phyloP scores from a whole-genome alignment of 2,888 invertebrate genomes.

The Stenichneumon culpator region DNA sequence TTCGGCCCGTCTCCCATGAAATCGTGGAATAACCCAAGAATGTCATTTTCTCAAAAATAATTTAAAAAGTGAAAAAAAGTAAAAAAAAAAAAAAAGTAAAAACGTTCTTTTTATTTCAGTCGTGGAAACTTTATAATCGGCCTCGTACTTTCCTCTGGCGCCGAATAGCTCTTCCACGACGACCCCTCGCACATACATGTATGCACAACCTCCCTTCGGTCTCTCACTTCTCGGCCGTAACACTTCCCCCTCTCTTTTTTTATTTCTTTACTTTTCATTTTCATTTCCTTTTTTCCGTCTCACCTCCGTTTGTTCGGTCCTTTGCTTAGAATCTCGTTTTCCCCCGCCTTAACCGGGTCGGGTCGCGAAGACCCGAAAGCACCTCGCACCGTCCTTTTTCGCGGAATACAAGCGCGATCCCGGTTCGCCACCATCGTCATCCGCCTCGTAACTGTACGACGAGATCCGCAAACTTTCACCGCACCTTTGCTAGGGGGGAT shows the following conservation, averaged over 20 bases:
- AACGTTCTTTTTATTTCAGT: slow-evolving; percentile 62
- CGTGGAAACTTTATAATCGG: slow-evolving; percentile 69
- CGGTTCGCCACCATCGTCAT: neutral
- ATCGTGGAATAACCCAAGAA: slow-evolving; percentile 64
- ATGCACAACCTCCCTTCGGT: slow-evolving; percentile 40
- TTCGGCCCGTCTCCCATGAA: neutral
- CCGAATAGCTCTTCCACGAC: slow-evolving; percentile 20
- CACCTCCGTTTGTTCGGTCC: slow-evolving; percentile 12
- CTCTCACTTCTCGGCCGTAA: slow-evolving; percentile 27
- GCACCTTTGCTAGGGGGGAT: neutral
- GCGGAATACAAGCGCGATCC: neutral
- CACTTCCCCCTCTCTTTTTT: slow-evolving; percentile 42
- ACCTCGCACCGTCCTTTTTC: neutral
- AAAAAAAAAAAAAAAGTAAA: slow-evolving; percentile 25
- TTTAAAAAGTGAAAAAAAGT: too few species aligned
- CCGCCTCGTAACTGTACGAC: slow-evolving; percentile 26
- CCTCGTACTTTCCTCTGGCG: slow-evolving; percentile 33
- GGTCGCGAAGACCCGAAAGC: neutral
- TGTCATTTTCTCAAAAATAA: slow-evolving; percentile 50
- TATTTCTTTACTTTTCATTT: slow-evolving; percentile 18
- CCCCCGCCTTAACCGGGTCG: neutral
- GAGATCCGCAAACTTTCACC: slow-evolving; percentile 30
- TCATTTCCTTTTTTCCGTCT: slow-evolving; percentile 11
- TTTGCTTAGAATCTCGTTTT: neutral
- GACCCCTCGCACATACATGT: neutral